Percentiles rank a stretch among this genome's conserved stretches.
Conservation (phyloP, 2,888 invertebrate genomes). For the Campaea margaritaria region DNA sequence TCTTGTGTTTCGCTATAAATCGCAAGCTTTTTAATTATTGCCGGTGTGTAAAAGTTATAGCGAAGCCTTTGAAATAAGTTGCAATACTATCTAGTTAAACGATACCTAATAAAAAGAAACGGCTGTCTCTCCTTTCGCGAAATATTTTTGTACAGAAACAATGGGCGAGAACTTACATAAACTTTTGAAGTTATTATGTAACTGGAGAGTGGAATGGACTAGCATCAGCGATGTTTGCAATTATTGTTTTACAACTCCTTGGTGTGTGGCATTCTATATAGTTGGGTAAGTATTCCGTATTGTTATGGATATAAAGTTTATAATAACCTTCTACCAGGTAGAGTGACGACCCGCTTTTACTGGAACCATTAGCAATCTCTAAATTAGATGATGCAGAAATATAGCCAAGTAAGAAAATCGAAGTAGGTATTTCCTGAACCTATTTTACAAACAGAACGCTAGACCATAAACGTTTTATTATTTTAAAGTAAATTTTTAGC, state of each 20-base stretch:
- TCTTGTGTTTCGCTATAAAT: slow-evolving; percentile 61
- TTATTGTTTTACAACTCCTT: slow-evolving; percentile 19
- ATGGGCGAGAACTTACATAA: slow-evolving; percentile 26
- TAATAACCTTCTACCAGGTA: neutral
- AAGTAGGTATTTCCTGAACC: too few relatives aligned
- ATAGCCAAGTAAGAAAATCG: too few relatives aligned
- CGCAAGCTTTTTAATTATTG: slow-evolving; percentile 61
- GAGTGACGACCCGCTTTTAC: neutral
- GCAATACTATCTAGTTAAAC: slow-evolving; percentile 43
- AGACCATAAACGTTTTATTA: too few relatives aligned
- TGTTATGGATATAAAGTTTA: too few relatives aligned
- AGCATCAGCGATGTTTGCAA: slow-evolving; percentile 20
- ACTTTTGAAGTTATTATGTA: slow-evolving; percentile 26
- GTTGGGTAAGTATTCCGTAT: neutral
- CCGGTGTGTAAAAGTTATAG: slow-evolving; percentile 50
- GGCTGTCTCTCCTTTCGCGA: slow-evolving; percentile 27
- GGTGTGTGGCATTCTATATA: slow-evolving; percentile 14
- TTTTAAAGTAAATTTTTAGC: too few relatives aligned
- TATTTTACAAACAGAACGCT: too few relatives aligned
- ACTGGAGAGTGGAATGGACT: slow-evolving; percentile 26
- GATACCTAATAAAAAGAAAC: slow-evolving; percentile 38
- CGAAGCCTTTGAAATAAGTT: slow-evolving; percentile 34
- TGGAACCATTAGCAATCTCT: neutral
- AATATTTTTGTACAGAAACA: slow-evolving; percentile 28
- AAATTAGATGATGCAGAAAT: too few relatives aligned